A percentile compares a stretch with the other conserved stretches of the same genome.
Conservation (phyloP, 30 jellyfish, hydroid and myxozoan genomes). For the Sanderia malayensis region DNA sequence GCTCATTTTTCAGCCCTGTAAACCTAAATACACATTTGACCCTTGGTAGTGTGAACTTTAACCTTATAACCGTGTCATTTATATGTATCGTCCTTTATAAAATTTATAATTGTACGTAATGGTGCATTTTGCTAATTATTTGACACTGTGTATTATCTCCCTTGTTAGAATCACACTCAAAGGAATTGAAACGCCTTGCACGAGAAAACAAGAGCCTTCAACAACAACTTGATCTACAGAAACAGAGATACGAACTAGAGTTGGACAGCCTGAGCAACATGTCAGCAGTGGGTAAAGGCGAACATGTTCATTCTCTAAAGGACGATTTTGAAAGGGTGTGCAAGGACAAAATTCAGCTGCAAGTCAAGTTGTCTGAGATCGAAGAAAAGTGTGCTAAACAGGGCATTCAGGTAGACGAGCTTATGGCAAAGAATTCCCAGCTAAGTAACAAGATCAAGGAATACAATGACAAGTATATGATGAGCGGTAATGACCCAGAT, state of each 20-base stretch:
- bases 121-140: too few species aligned
- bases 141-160: too few species aligned
- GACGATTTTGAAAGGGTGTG: constrained; percentile 58
- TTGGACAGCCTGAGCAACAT: constrained; percentile 56
- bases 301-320: constrained; percentile 68
- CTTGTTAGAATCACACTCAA: background rate
- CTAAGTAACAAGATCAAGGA: constrained; percentile 17
- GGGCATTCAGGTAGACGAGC: constrained; percentile 29
- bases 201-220: constrained; percentile 44
- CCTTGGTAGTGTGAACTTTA: too few species aligned
- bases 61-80: too few species aligned
- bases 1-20: too few species aligned
- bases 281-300: constrained; percentile 56
- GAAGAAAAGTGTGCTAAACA: constrained; percentile 30
- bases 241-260: constrained; percentile 65
- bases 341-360: constrained; percentile 64
- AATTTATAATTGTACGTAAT: too few species aligned
- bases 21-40: too few species aligned
- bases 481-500: background rate
- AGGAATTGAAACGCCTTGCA: constrained; percentile 43
- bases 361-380: constrained; percentile 45
- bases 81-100: too few species aligned
- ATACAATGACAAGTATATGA: constrained; percentile 24
- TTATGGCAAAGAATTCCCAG: constrained; percentile 17
- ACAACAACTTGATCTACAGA: constrained; percentile 69